Evolutionary conservation across 2,113 vertebrate species (phyloP).

Genomic region (Antigone vipio): DNA sequence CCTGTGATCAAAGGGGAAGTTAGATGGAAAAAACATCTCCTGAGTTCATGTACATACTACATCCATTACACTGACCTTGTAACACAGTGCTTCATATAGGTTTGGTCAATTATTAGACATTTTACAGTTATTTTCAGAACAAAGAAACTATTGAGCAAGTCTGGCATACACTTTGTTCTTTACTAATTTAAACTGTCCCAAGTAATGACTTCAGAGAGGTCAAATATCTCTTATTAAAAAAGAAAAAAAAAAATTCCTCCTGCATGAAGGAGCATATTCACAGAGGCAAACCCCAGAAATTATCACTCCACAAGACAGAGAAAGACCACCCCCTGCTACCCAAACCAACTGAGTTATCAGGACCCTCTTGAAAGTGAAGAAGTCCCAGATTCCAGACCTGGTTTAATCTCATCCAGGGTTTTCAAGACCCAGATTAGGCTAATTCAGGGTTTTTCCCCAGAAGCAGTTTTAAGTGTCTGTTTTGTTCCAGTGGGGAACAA

Average conservation of each 20-base stretch:
- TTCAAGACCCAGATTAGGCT: conserved; percentile 7
- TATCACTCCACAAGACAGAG: not conserved
- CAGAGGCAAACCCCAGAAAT: not conserved
- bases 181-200: conserved; percentile 36
- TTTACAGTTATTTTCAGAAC: conserved; percentile 39
- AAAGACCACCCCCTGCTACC: not conserved
- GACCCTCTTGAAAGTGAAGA: not conserved
- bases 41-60: not conserved
- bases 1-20: conserved; percentile 53
- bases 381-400: not conserved
- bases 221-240: not conserved
- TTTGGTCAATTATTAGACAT: conserved; percentile 43
- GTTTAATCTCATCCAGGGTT: not conserved
- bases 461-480: not conserved
- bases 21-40: conserved; percentile 20
- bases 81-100: not conserved
- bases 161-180: not conserved
- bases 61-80: conserved; percentile 10
- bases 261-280: not conserved
- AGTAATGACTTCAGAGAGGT: not conserved
- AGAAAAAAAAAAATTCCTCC: not conserved
- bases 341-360: not conserved
- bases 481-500: conserved; percentile 1
- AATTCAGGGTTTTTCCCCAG: not conserved
- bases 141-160: conserved; percentile 45